A percentile compares a stretch with the other conserved stretches of the same genome.
phyloP scores from a whole-genome alignment of 2,113 vertebrate genomes.

The Ochotona curzoniae region DNA sequence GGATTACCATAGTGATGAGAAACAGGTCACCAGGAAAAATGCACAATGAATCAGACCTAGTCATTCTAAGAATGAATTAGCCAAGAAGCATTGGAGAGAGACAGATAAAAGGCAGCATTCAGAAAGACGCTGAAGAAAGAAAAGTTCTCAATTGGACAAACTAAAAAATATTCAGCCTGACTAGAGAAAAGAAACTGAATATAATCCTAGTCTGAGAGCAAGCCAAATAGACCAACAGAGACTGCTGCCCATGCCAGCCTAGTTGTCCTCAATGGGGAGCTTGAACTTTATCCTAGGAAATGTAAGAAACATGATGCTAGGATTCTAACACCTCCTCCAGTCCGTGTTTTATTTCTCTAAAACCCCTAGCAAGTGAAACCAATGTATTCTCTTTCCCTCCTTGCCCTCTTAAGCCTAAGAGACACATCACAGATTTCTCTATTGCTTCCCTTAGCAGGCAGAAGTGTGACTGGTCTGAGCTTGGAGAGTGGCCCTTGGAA shows the following conservation, averaged over 20 bases:
- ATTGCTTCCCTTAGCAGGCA: neutral
- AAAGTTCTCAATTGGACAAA: neutral
- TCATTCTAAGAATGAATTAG: neutral
- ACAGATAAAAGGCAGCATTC: neutral
- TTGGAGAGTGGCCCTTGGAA: constrained; percentile 53
- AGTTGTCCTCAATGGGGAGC: neutral
- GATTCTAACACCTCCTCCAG: neutral
- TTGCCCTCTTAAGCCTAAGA: constrained; percentile 6
- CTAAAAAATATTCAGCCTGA: neutral
- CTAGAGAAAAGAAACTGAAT: neutral
- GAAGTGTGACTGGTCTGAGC: neutral
- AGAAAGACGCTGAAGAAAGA: neutral
- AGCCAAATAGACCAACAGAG: neutral
- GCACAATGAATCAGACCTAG: neutral
- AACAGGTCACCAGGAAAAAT: neutral
- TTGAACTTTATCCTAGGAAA: neutral
- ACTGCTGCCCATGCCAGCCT: neutral
- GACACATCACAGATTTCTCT: neutral
- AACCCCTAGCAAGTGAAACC: neutral
- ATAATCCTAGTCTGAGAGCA: neutral
- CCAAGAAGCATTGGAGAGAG: neutral
- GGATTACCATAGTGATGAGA: neutral
- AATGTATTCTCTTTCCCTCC: constrained; percentile 41
- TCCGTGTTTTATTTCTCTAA: constrained; percentile 35
- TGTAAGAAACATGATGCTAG: neutral